These are phyloP conservation scores for Trematomus bernacchii DNA, from an alignment of 2,797 vertebrate species.

Conservation along the genomic window DNA sequence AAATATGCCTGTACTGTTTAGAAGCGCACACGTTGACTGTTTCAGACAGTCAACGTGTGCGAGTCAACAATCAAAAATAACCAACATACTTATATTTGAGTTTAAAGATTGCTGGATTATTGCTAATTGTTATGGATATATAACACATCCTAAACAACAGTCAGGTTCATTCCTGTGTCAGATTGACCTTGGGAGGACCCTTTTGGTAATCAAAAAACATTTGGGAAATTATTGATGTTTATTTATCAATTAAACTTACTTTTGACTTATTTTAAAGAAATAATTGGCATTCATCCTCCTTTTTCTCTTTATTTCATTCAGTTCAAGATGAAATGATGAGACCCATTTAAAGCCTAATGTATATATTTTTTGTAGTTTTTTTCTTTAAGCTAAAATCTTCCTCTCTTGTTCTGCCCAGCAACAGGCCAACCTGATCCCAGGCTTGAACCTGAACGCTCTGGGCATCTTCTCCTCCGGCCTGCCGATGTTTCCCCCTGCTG, in stretches of 20 bases:
- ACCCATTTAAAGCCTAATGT: not conserved
- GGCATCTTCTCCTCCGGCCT: constrained; percentile 95
- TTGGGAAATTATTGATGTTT: too few species aligned
- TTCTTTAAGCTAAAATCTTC: rapidly evolving
- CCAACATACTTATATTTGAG: not conserved
- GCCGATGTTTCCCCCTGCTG: constrained; percentile 87
- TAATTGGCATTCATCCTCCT: too few species aligned
- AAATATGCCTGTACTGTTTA: too few species aligned
- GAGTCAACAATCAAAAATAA: not conserved
- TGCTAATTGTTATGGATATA: too few species aligned
- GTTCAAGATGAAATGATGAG: not conserved
- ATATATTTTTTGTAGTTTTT: not conserved
- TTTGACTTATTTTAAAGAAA: too few species aligned
- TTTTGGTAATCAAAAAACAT: not conserved
- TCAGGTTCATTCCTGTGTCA: too few species aligned
- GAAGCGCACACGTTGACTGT: not conserved
- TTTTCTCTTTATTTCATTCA: too few species aligned
- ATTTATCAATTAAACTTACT: too few species aligned
- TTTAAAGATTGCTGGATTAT: not conserved
- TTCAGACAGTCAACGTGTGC: too few species aligned
- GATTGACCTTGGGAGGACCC: not conserved
- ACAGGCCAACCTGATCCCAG: constrained; percentile 95
- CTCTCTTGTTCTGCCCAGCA: constrained; percentile 81
- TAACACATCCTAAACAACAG: not conserved
- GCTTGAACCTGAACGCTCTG: constrained; percentile 93